Evolutionary conservation across 2,797 vertebrate genomes (phyloP), one percentile per base, ranked within the genome.

Genomic region (Tauraco hartlaubi): DNA sequence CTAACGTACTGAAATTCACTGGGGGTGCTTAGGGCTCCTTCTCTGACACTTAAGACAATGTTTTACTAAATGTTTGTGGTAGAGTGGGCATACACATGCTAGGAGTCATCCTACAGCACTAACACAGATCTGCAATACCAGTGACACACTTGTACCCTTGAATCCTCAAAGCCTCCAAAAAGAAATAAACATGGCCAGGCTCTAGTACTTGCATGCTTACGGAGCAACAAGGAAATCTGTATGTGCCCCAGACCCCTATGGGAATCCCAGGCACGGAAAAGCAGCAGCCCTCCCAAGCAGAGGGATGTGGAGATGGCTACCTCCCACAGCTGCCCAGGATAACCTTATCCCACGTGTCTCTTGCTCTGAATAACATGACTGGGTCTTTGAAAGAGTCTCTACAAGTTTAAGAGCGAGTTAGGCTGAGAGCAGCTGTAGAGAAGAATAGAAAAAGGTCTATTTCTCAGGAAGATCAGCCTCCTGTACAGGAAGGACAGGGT

Each of bases 381-480:
- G 9, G 28, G 51, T 29, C 67, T 91, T 71, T 72, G 43, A 88
- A 87, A 91, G 37, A 56, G 43, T 15, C 44, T 76, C 55, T 5
- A 4, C 25, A 59, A 96, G 66, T 59, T 78, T 44, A 46, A 78
- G 63, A 86, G 85, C 68, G 62, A 93, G 52, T 67, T 22, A 52
- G 79, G 66, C 80, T 61, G 76, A 64, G 37, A 73, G 85, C 59
- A 94, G 88, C 80, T 75, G 78, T 55, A 80, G 59, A 19, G 63
- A 81, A 89, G 63, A 95, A 93, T 41, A 92, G 73, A 49, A 90
- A 80, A 75, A 90, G 63, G 79, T 59, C 83, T 88, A 22, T 93
- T 94, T 90, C 92, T 92, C 92, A 95, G 91, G 82, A 91, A 96
- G 91, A 92, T 86, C 76, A 84, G 83, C 76, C 89, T 91, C 90